phyloP scores from a whole-genome alignment of 2,888 invertebrate species.

The Ophraella communa region DNA sequence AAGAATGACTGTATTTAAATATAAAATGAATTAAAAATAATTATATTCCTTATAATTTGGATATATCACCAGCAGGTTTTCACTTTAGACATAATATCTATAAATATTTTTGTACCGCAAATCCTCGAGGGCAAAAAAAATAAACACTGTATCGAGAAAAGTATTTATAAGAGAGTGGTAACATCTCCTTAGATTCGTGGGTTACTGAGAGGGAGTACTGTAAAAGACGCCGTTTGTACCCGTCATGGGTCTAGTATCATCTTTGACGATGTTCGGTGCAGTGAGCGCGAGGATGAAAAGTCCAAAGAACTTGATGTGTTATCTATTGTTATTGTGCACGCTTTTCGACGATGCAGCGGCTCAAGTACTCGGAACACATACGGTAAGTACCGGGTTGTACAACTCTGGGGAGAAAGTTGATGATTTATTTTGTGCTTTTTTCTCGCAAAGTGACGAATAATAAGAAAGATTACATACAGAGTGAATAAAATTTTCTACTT shows the following conservation, averaged over 20 bases:
- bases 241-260: constrained; percentile 23
- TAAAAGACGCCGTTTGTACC: constrained; percentile 15
- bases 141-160: background rate
- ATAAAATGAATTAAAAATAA: no score
- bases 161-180: constrained; percentile 12
- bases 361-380: constrained; percentile 19
- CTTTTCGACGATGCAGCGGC: constrained; percentile 14
- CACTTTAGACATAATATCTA: background rate
- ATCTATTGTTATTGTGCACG: constrained; percentile 43
- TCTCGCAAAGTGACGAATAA: background rate
- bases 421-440: background rate
- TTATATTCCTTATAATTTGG: no score
- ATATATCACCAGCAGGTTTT: no score
- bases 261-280: constrained; percentile 24
- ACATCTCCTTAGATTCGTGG: constrained; percentile 17
- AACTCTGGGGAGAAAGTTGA: constrained; percentile 4
- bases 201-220: constrained; percentile 9
- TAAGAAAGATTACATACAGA: background rate
- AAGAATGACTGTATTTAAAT: no score
- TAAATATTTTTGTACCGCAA: background rate
- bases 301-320: constrained; percentile 46
- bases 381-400: constrained; percentile 24
- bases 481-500: no score
- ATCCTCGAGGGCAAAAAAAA: background rate
- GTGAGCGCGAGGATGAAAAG: constrained; percentile 46